Evolutionary conservation across 2,797 vertebrate species (phyloP).

Genomic region (Erethizon dorsatum): DNA sequence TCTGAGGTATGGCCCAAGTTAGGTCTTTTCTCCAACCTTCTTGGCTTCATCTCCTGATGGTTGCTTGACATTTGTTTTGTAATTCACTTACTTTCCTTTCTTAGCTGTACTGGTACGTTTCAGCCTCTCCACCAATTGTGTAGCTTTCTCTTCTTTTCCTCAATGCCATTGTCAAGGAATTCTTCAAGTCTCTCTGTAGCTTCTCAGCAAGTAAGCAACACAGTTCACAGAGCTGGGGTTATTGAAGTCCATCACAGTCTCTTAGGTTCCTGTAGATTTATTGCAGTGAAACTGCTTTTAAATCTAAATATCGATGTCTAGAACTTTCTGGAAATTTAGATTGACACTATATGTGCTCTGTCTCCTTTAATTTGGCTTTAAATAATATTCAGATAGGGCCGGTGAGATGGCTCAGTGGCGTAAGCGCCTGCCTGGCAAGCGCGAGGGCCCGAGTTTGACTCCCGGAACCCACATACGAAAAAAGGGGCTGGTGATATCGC

Average conservation of each 20-base stretch:
- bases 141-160: neutral
- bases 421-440: too few species aligned
- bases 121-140: neutral
- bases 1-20: neutral
- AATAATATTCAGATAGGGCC: constrained; percentile 25
- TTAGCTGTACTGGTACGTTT: neutral
- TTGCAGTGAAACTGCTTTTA: neutral
- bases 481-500: too few species aligned
- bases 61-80: neutral
- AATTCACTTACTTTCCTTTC: neutral
- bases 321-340: constrained; percentile 56
- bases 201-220: neutral
- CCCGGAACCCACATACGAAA: too few species aligned
- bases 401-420: too few species aligned
- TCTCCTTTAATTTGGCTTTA: neutral
- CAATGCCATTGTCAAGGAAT: neutral
- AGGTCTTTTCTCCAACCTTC: neutral
- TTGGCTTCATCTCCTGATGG: neutral
- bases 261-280: neutral
- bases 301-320: neutral
- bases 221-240: accelerated
- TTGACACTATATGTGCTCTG: neutral
- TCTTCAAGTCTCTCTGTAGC: neutral
- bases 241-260: neutral
- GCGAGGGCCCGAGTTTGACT: too few species aligned